These are phyloP conservation scores for Clinocottus analis DNA, from an alignment of 2,113 vertebrate genomes.

Conservation along the genomic window DNA sequence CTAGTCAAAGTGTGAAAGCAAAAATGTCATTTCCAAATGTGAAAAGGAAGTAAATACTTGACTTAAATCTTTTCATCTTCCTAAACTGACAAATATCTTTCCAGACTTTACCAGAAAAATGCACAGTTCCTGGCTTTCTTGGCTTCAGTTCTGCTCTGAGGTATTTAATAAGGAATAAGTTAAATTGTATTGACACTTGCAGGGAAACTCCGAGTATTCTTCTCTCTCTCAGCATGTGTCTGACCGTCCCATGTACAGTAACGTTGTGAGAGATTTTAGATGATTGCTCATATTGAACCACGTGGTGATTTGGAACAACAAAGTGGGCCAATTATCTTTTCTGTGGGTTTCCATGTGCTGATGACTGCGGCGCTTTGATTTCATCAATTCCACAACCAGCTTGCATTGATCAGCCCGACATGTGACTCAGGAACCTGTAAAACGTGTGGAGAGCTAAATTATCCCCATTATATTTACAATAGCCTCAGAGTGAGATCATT, in stretches of 20 bases:
- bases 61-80: neutral
- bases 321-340: slow-evolving; percentile 28
- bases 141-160: neutral
- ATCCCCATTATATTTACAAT: neutral
- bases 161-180: neutral
- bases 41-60: neutral
- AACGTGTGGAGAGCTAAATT: slow-evolving; percentile 17
- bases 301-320: slow-evolving; percentile 37
- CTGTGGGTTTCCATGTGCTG: slow-evolving; percentile 52
- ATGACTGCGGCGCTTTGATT: slow-evolving; percentile 35
- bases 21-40: neutral
- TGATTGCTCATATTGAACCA: slow-evolving; percentile 34
- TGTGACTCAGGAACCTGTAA: slow-evolving; percentile 44
- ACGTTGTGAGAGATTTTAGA: neutral
- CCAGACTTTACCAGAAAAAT: neutral
- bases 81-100: neutral
- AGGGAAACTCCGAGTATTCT: neutral
- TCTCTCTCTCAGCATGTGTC: neutral
- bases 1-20: neutral
- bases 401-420: slow-evolving; percentile 28
- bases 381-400: slow-evolving; percentile 27
- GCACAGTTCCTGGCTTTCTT: neutral
- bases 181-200: neutral
- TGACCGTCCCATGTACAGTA: neutral
- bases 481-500: neutral